phyloP scores from a whole-genome alignment of 2,113 vertebrate genomes.

The Amphiprion ocellaris region DNA sequence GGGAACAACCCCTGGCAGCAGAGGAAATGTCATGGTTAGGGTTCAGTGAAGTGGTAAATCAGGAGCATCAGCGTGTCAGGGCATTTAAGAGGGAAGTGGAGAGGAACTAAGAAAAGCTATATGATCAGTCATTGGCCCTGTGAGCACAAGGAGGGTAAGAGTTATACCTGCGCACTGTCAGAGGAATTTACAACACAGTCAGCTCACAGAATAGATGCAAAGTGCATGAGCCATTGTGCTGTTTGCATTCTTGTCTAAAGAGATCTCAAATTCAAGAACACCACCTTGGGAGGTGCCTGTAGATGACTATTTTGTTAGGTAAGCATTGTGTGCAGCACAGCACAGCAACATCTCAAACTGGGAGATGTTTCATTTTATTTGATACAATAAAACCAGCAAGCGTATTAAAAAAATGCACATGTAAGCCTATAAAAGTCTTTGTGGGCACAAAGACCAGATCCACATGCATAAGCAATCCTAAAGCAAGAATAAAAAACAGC shows the following conservation, averaged over 20 bases:
- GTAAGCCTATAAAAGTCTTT: conserved; percentile 30
- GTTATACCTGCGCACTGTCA: conserved; percentile 63
- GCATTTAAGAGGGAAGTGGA: conserved; percentile 76
- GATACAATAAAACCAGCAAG: conserved; percentile 53
- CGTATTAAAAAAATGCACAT: conserved; percentile 52
- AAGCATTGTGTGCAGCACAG: conserved; percentile 47
- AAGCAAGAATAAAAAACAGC: conserved; percentile 4
- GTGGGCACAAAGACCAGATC: conserved; percentile 16
- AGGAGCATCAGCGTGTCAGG: conserved; percentile 79
- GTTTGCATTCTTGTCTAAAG: conserved; percentile 39
- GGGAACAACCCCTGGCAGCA: conserved; percentile 74
- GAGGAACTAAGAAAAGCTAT: conserved; percentile 76
- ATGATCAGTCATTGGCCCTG: conserved; percentile 71
- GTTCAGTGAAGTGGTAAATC: conserved; percentile 83
- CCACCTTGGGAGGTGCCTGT: conserved; percentile 38
- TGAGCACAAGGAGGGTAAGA: conserved; percentile 39
- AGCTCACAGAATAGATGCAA: conserved; percentile 37
- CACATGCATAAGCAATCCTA: conserved; percentile 4
- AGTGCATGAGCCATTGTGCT: conserved; percentile 27
- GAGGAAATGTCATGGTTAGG: conserved; percentile 81
- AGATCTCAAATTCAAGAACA: conserved; percentile 25
- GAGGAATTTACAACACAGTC: conserved; percentile 46
- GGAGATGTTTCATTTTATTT: conserved; percentile 48
- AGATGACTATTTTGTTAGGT: conserved; percentile 51
- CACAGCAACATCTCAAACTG: conserved; percentile 21